These are phyloP conservation scores for Andricus quercusramuli DNA, from an alignment of 2,888 invertebrate genomes.

Conservation along the genomic window DNA sequence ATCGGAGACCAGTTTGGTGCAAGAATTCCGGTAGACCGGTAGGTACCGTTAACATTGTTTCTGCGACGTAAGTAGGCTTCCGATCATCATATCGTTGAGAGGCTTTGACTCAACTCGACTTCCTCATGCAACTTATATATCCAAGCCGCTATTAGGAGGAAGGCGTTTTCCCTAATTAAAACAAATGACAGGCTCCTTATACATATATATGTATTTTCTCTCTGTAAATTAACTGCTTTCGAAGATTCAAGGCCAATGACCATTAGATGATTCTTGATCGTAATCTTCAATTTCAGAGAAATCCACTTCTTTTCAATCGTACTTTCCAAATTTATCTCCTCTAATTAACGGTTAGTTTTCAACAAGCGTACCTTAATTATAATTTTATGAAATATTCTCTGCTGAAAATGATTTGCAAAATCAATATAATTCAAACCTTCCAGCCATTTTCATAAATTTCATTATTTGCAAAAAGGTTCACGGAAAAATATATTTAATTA, in stretches of 20 bases:
- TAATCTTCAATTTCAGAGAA: too few relatives aligned
- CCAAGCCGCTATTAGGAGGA: conserved; percentile 24
- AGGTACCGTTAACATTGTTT: conserved; percentile 74
- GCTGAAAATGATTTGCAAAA: too few relatives aligned
- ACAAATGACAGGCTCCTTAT: not conserved
- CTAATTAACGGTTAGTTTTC: too few relatives aligned
- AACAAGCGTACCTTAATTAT: too few relatives aligned
- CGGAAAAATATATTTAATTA: too few relatives aligned
- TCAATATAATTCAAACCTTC: too few relatives aligned
- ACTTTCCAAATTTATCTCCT: too few relatives aligned
- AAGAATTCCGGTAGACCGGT: conserved; percentile 65
- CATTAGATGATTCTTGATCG: not conserved
- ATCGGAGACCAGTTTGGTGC: conserved; percentile 72
- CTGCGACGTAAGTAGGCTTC: conserved; percentile 67
- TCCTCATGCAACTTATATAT: conserved; percentile 42
- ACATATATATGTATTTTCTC: not conserved
- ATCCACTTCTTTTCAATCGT: too few relatives aligned
- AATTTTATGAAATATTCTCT: too few relatives aligned
- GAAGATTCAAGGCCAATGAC: not conserved
- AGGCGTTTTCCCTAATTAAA: conserved; percentile 57
- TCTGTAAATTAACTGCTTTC: not conserved
- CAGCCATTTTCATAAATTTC: too few relatives aligned
- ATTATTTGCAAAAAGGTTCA: too few relatives aligned
- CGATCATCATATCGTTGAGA: conserved; percentile 56
- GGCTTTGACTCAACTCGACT: conserved; percentile 46